These are phyloP conservation scores for Nowickia ferox DNA, from an alignment of 2,888 invertebrate species.

Conservation along the genomic window DNA sequence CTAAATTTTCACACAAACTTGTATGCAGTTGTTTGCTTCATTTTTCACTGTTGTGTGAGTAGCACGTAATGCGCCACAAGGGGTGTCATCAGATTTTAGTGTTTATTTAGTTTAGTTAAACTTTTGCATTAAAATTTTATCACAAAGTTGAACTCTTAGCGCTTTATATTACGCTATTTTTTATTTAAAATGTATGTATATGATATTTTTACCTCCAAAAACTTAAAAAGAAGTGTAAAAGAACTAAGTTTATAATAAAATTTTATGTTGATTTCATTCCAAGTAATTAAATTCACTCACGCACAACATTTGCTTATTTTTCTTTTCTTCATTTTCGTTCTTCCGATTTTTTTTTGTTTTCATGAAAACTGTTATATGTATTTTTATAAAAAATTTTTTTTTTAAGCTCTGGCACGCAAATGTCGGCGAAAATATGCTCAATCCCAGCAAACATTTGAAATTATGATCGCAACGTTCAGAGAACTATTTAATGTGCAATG, in stretches of 20 bases:
- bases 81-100: too few relatives aligned
- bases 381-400: constrained; percentile 1
- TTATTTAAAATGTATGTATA: neutral
- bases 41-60: too few relatives aligned
- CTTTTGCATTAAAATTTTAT: neutral
- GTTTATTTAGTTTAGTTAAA: neutral
- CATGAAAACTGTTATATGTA: too few relatives aligned
- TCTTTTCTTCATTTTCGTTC: too few relatives aligned
- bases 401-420: neutral
- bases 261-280: constrained; percentile 19
- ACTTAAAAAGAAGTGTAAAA: neutral
- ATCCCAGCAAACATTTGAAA: neutral
- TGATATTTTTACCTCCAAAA: neutral
- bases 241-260: constrained; percentile 10
- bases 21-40: too few relatives aligned
- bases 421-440: neutral
- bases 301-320: neutral
- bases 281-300: constrained; percentile 41
- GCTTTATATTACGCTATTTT: neutral
- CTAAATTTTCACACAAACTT: too few relatives aligned
- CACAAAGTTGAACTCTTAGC: neutral
- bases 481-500: too few relatives aligned
- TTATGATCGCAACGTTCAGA: too few relatives aligned
- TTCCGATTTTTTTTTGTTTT: too few relatives aligned
- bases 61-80: too few relatives aligned